Conservation (phyloP, 1,140 invertebrate species). For the Platorchestia sp. region DNA sequence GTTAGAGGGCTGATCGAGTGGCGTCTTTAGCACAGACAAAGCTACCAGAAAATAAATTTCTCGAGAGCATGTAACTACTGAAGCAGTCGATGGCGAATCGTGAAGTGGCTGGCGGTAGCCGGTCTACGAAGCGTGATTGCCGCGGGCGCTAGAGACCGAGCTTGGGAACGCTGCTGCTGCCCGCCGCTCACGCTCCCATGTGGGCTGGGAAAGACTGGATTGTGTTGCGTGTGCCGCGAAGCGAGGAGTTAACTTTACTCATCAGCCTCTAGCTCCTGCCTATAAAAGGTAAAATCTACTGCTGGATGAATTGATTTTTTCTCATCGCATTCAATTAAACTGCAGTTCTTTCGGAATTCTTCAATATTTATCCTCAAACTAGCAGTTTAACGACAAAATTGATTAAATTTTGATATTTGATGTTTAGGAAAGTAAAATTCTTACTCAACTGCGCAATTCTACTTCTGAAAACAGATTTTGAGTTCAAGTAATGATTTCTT, state of each 20-base stretch:
- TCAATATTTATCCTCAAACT: background rate
- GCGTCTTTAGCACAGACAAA: constrained; percentile 48
- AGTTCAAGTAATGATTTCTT: background rate
- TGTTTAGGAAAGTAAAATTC: background rate
- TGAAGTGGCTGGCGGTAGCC: constrained; percentile 15
- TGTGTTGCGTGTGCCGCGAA: background rate
- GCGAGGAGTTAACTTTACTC: background rate
- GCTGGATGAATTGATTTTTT: background rate
- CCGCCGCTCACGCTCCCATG: constrained; percentile 11
- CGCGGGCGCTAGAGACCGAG: background rate
- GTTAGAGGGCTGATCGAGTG: constrained; percentile 38
- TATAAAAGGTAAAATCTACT: background rate
- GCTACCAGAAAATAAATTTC: constrained; percentile 52
- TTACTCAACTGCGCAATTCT: background rate
- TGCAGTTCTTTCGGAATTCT: background rate
- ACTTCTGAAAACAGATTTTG: background rate
- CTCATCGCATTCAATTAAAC: background rate
- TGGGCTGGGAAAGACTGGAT: background rate
- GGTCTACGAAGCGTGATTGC: constrained; percentile 42
- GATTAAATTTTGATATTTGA: background rate
- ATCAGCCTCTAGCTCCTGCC: background rate
- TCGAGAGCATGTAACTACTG: constrained; percentile 39
- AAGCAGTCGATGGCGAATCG: constrained; percentile 48
- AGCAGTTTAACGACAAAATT: background rate
- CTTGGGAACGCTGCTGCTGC: constrained; percentile 21